phyloP scores from a whole-genome alignment of 92 coral and sea anemone species.

The Parazoanthus atlanticus region DNA sequence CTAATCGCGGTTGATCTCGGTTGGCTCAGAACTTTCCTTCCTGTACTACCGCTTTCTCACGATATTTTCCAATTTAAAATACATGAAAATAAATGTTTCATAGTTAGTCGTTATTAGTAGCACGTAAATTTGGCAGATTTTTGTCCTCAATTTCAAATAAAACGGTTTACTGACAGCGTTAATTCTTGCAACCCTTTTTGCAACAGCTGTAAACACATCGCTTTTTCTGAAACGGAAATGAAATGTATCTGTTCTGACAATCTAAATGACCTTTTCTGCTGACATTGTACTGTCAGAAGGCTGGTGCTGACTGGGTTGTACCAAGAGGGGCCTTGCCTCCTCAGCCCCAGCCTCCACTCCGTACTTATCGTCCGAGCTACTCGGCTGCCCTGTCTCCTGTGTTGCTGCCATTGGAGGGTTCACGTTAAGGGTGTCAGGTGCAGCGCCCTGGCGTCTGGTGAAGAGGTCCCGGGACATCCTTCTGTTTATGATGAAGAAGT shows the following conservation, averaged over 20 bases:
- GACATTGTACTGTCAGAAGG: neutral
- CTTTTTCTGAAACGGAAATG: too few relatives aligned
- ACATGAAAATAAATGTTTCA: too few relatives aligned
- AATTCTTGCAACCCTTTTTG: too few relatives aligned
- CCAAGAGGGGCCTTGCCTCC: constrained; percentile 20
- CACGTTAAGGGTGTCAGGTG: neutral
- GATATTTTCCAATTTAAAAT: too few relatives aligned
- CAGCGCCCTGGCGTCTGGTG: neutral
- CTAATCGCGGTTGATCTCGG: too few relatives aligned
- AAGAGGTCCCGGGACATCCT: constrained; percentile 36
- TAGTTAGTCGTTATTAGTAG: too few relatives aligned
- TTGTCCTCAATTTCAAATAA: too few relatives aligned
- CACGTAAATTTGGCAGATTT: too few relatives aligned
- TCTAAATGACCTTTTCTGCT: neutral
- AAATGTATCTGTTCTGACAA: neutral
- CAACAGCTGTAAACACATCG: too few relatives aligned
- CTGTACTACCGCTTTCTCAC: too few relatives aligned
- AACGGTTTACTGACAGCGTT: too few relatives aligned
- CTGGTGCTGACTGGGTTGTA: neutral
- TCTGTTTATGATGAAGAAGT: constrained; percentile 75
- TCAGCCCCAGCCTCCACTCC: neutral
- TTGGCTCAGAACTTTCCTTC: too few relatives aligned
- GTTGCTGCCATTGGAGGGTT: neutral
- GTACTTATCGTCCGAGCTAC: neutral
- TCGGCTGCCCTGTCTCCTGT: constrained; percentile 7